phyloP scores from a whole-genome alignment of 2,888 invertebrate genomes.

The Craniophora ligustri region DNA sequence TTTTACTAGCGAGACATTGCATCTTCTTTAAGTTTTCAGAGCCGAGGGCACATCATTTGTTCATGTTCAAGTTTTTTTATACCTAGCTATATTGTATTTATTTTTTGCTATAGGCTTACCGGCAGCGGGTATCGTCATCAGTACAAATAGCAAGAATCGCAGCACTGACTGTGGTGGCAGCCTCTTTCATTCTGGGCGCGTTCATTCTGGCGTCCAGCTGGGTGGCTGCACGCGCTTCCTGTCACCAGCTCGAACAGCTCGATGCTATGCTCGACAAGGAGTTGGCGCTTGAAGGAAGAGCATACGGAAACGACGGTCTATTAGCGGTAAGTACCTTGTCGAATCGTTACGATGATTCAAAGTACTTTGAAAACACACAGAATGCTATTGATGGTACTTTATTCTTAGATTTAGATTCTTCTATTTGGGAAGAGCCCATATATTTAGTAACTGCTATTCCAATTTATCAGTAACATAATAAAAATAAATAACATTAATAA shows the following conservation, averaged over 20 bases:
- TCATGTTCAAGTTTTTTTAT: too few relatives aligned
- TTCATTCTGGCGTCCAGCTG: constrained; percentile 95
- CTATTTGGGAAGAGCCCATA: too few relatives aligned
- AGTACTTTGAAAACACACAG: neutral
- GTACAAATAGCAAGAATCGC: constrained; percentile 96
- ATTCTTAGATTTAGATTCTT: too few relatives aligned
- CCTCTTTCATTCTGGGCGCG: constrained; percentile 93
- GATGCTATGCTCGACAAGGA: constrained; percentile 91
- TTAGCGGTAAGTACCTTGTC: constrained; percentile 89
- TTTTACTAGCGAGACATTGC: too few relatives aligned
- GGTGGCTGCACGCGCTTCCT: constrained; percentile 94
- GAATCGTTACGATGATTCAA: neutral
- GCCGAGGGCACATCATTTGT: too few relatives aligned
- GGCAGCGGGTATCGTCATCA: constrained; percentile 91
- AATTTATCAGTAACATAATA: too few relatives aligned
- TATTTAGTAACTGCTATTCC: too few relatives aligned
- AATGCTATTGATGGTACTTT: neutral
- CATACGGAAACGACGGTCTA: constrained; percentile 90
- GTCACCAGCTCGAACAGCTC: constrained; percentile 92
- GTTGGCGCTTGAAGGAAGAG: constrained; percentile 90
- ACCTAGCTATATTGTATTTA: constrained; percentile 1
- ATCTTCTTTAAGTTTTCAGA: too few relatives aligned
- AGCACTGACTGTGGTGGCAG: constrained; percentile 94
- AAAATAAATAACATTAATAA: too few relatives aligned
- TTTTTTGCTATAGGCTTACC: constrained; percentile 92